Evolutionary conservation across 2,113 vertebrate genomes (phyloP), one percentile per base, ranked within the genome.

Genomic region (Lasiurus cinereus): DNA sequence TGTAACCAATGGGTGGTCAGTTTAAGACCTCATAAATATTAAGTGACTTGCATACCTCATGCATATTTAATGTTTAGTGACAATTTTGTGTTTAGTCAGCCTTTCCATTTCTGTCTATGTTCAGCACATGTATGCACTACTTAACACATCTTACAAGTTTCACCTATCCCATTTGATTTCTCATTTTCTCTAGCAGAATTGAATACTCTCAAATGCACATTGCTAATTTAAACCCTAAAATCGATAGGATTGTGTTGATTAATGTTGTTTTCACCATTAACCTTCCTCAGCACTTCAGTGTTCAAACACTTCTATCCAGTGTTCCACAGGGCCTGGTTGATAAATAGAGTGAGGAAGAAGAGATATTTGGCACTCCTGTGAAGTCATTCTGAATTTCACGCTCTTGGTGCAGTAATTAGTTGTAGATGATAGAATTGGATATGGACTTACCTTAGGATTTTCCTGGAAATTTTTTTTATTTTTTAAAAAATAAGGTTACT

Each of bases 31-130:
- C 43, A 8, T 76, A 52, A 95, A 69, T 80, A 90, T n/a, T 88
- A 77, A 84, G 24, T 69, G 46, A 73, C 43, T 56, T 21, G 31
- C 67, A 33, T 93, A 8, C 46, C 27, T 91, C 46, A 24, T 12
- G n/a, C 8, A 33, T 79, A 73, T 69, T 92, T 94, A 70, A 48
- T 91, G 16, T 79, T 93, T 74, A 83, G 29, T 84, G 59, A 82
- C 48, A 48, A 69, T 76, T 78, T 62, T 70, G 69, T 88, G 83
- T 74, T 80, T 85, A 62, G 8, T 90, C 33, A 67, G 43, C 22
- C 18, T 78, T 91, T 80, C 74, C 48, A n/a, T 82, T 16, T 18
- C 27, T 94, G 66, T 88, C 24, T 85, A 33, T 69, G 16, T 50
- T 91, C 48, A 83, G 12, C 62, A 93, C 46, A 94, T 48, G 33